Evolutionary conservation across 2,888 invertebrate species (phyloP), one percentile per base, ranked within the genome.

Genomic region (Drosophila ezoana): DNA sequence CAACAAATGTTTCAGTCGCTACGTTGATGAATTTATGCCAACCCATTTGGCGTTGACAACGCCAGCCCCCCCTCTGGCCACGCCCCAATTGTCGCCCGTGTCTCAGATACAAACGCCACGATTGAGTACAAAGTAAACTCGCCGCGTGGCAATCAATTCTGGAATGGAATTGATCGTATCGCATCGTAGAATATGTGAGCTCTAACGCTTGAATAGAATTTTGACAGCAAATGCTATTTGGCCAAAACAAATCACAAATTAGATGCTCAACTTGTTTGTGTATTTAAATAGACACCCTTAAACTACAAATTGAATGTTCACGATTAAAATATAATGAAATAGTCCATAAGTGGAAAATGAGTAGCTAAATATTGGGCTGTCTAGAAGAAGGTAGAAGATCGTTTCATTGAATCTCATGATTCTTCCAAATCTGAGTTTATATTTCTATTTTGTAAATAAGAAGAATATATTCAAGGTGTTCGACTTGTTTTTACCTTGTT

Each of bases 1-100:
- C 78, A 77, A 72, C 75, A 67, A 75, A 77, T 75, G 74, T 75
- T 75, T 72, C 52, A 47, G 37, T 23, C 45, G 64, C 69, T 79
- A 77, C 77, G 71, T 57, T 87, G 88, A 83, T 82, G 86, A 87
- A 83, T 87, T 87, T 87, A 82, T 83, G 88, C 86, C 83, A 85
- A 71, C 53, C 57, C 37, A 68, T 77, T 75, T 75, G 83, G 80
- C 49, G 61, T 70, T 70, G 75, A 70, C 78, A 78, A 60, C 58
- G 52, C 49, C 63, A 43, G 52, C 59, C 47, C 38, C 38, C n/a
- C 59, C 47, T 35, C n/a, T 23, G 23, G 28, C 57, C 65, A 64
- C 54, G 60, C 69, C 69, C 79, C 82, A 76, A 62, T 68, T 62
- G 60, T 45, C 41, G 33, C 33, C 74, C 65, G 67, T 71, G 77